phyloP scores from a whole-genome alignment of 2,888 invertebrate species.

The Andrena bicolor region DNA sequence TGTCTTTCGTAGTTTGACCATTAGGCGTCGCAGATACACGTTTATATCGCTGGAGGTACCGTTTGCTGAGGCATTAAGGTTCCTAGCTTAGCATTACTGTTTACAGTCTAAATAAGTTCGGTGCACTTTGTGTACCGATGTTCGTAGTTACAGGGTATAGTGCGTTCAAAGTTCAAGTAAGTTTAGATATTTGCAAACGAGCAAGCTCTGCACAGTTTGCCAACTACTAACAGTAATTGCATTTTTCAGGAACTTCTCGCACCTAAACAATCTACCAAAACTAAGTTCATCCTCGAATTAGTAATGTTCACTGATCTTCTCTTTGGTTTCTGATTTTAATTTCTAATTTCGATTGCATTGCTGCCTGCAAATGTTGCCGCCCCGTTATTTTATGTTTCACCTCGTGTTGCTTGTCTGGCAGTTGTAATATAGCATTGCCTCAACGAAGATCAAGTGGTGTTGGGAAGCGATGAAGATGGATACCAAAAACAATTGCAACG shows the following conservation, averaged over 20 bases:
- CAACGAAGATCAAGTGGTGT: background rate
- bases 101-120: background rate
- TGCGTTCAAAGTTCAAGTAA: background rate
- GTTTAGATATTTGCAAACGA: constrained; percentile 1
- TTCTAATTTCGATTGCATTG: background rate
- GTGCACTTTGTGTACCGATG: background rate
- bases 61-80: background rate
- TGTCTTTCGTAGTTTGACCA: background rate
- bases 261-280: background rate
- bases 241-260: background rate
- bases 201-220: background rate
- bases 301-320: background rate
- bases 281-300: background rate
- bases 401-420: background rate
- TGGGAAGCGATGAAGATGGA: background rate
- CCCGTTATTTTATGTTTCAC: background rate
- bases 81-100: background rate
- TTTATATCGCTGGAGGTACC: background rate
- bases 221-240: background rate
- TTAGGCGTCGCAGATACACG: background rate
- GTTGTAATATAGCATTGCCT: background rate
- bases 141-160: background rate
- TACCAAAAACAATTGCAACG: background rate
- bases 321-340: background rate
- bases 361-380: background rate